A percentile compares a stretch with the other conserved stretches of the same genome.
Evolutionary conservation across 2,888 invertebrate genomes (phyloP).

Genomic region (Himalopsyche japonica): DNA sequence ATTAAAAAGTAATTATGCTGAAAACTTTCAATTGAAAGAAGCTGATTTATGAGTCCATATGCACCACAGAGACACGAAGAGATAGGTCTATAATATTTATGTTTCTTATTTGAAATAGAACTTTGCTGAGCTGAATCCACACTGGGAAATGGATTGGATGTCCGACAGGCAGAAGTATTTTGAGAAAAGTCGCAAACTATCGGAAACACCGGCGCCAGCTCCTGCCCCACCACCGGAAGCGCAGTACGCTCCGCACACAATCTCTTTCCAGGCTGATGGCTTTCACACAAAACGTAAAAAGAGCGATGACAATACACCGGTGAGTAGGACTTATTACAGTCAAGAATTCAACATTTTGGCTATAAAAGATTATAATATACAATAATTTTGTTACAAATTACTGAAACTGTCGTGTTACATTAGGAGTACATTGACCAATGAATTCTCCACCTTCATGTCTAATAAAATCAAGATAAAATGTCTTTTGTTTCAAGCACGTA

Average conservation of each 20-base stretch:
- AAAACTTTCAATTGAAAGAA: no score
- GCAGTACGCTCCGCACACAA: constrained; percentile 55
- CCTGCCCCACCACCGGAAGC: constrained; percentile 46
- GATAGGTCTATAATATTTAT: no score
- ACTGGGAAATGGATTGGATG: constrained; percentile 87
- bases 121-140: constrained; percentile 81
- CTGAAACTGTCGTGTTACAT: no score
- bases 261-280: constrained; percentile 55
- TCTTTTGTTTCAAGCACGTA: background rate
- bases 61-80: no score
- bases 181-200: constrained; percentile 53
- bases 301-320: background rate
- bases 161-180: constrained; percentile 76
- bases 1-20: no score
- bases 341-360: no score
- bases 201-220: constrained; percentile 42
- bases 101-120: constrained; percentile 55
- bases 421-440: background rate
- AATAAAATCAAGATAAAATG: no score
- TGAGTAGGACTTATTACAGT: background rate
- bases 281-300: constrained; percentile 51
- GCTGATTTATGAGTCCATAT: no score
- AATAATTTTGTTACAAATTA: no score
- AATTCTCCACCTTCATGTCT: no score
- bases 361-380: no score